phyloP scores from a whole-genome alignment of 2,888 invertebrate species.

The Pachycephus smyrnensis region DNA sequence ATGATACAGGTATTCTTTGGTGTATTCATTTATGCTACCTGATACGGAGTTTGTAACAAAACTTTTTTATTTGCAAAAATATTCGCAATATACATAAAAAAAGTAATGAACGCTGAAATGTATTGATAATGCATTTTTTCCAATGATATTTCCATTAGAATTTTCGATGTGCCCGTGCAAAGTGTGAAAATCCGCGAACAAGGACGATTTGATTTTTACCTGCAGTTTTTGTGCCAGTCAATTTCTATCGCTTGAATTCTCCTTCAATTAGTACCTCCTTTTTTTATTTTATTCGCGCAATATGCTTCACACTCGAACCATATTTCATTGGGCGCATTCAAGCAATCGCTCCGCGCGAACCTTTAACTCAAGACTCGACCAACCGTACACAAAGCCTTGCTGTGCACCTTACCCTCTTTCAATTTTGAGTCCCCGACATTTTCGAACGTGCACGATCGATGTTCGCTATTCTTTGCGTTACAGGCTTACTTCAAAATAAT shows the following conservation, averaged over 20 bases:
- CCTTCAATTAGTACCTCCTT: background rate
- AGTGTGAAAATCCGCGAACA: background rate
- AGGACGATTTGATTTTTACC: too few species aligned
- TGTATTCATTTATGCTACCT: background rate
- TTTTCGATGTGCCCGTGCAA: background rate
- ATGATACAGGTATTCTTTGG: background rate
- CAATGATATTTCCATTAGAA: background rate
- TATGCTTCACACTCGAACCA: background rate
- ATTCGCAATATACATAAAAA: background rate
- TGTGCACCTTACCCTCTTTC: background rate
- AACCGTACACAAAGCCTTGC: background rate
- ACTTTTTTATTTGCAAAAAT: too few species aligned
- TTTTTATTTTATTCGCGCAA: background rate
- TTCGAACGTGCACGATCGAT: background rate
- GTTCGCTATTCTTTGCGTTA: background rate
- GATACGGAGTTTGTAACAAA: too few species aligned
- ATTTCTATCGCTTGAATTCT: background rate
- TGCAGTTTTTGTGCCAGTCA: background rate
- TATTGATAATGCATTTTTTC: background rate
- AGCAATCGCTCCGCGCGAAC: background rate
- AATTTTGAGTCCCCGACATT: background rate
- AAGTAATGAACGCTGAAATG: background rate
- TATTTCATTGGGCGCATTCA: background rate
- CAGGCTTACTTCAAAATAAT: background rate
- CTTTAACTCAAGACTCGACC: background rate